Evolutionary conservation across 2,797 vertebrate genomes (phyloP), one percentile per base, ranked within the genome.

Genomic region (Erpetoichthys calabaricus): DNA sequence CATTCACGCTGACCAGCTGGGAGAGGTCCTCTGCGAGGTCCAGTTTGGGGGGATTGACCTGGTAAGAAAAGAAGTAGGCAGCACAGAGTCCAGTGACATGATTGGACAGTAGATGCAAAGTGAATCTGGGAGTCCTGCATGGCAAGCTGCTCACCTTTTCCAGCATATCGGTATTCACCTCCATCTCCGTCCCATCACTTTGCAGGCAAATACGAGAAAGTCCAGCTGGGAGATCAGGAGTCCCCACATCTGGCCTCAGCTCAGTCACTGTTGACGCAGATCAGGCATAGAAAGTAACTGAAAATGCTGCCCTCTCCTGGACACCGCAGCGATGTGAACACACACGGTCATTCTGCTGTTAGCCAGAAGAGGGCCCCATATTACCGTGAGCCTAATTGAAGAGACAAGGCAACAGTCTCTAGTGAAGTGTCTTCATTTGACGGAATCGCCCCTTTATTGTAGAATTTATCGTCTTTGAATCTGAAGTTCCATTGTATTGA

Each of bases 241-340:
- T 95, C 1, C 93, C 92, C 63, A 92, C 91, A 0, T 98, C 93
- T 0, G 94, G 94, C 64, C 95, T 97, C 61, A 97, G 77, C 70
- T 91, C 89, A 0, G 87, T 94, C 47, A 90, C 94, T 97, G 76
- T 58, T 45, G 57, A 1, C 57, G 49, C 59, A 6, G 3, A 45
- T 3, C 0, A 2, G 1, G 46, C 45, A 50, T 41, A 5, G 3
- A 1, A 25, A 25, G 25, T 25, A 25, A 25, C 25, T 25, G 25
- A 25, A 25, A 25, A 25, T n/a, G 25, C n/a, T 5, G 2, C 44
- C 5, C 5, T 8, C 56, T 5, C 25, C 49, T 3, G 8, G 49
- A 51, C 25, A 50, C 8, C 51, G 49, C 8, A 3, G 49, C 49
- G 51, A 51, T 7, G n/a, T 50, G 2, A n/a, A 3, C 49, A 51